Evolutionary conservation across 1,140 invertebrate species (phyloP), one percentile per base, ranked within the genome.

Genomic region (Pseudomyrmex gracilis): DNA sequence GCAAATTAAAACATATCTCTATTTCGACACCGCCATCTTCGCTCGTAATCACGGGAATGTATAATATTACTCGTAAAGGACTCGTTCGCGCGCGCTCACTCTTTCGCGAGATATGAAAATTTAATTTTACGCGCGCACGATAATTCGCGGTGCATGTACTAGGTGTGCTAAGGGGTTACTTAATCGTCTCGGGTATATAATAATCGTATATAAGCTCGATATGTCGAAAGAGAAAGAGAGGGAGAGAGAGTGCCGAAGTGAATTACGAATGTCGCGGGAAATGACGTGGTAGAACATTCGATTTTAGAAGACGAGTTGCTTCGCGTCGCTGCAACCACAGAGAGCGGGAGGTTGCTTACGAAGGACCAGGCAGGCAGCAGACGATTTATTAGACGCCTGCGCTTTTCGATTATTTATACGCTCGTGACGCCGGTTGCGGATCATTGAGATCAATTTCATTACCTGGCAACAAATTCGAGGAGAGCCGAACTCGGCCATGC

Each of bases 391-490:
- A 53, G 64, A 57, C 20, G 64, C 2, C 53, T 43, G 61, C n/a
- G 53, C 24, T 20, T 64, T 70, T 78, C 51, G 64, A 78, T 78
- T 70, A 78, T 70, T 78, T 70, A 78, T 78, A 78, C 51, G 64
- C 15, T 12, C 76, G 34, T 64, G 64, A 57, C 22, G 64, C 76
- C 53, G 76, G 64, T 70, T 57, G 53, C 64, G 76, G 76, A 70
- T 78, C 76, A 80, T 80, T 60, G 53, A 58, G 64, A 78, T 78
- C 74, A 78, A 78, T 78, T 68, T 78, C 74, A 78, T 78, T 68
- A 77, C 73, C 73, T 53, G 47, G 73, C 61, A 77, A 55, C 61
- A 77, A 77, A 77, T 77, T 77, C 61, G 24, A 10, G 47, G 60
- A 51, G 24, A 53, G 61, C 55, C 53, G 61, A 77, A 51, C 34